A percentile compares a stretch with the other conserved stretches of the same genome.
Evolutionary conservation across 2,797 vertebrate species (phyloP).

Genomic region (Petrocephalus schoutedeni): DNA sequence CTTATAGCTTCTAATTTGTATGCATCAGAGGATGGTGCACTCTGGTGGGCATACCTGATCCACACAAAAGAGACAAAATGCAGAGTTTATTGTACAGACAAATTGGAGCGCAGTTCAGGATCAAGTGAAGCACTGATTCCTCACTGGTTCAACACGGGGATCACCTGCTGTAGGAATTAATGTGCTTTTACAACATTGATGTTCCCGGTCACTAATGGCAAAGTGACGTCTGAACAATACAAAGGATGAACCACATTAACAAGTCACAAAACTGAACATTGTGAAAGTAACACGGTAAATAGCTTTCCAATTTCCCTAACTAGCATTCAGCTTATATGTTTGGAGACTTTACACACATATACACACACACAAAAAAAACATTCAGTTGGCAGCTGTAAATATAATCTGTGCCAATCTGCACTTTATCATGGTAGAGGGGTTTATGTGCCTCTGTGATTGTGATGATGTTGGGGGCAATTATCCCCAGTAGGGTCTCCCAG

Average conservation of each 20-base stretch:
- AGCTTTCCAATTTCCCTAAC: not conserved
- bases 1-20: constrained; percentile 58
- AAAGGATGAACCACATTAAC: not conserved
- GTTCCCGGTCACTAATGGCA: not conserved
- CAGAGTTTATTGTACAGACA: constrained; percentile 36
- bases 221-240: not conserved
- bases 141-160: not conserved
- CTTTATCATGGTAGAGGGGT: no score
- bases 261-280: not conserved
- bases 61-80: constrained; percentile 51
- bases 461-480: no score
- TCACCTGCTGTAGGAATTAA: not conserved
- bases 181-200: not conserved
- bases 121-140: not conserved
- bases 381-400: not conserved
- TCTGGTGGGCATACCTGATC: constrained; percentile 83
- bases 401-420: not conserved
- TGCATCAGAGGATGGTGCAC: constrained; percentile 70
- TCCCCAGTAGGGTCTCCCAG: no score
- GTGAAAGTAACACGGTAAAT: not conserved
- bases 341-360: not conserved
- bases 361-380: not conserved
- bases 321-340: not conserved
- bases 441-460: no score
- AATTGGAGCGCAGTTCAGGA: not conserved